A percentile compares a stretch with the other conserved stretches of the same genome.
Evolutionary conservation across 1,140 invertebrate genomes (phyloP).

Genomic region (Stratiolaelaps scimitus): DNA sequence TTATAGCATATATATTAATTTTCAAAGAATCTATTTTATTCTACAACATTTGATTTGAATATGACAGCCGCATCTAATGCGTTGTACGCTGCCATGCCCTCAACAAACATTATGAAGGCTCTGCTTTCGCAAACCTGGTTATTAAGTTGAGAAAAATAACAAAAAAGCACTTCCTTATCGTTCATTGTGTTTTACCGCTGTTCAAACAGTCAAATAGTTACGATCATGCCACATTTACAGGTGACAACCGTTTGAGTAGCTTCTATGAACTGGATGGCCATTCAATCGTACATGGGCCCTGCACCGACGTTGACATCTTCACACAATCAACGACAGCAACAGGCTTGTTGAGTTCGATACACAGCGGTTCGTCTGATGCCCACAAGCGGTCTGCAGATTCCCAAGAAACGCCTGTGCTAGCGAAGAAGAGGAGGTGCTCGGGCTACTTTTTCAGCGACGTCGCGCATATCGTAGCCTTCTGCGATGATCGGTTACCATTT

Average conservation of each 20-base stretch:
- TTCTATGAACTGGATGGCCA: slow-evolving; percentile 64
- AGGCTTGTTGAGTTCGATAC: not conserved
- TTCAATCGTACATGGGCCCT: slow-evolving; percentile 78
- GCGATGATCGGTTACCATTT: slow-evolving; percentile 74
- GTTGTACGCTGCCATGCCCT: no score
- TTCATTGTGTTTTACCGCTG: not conserved
- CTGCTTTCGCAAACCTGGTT: not conserved
- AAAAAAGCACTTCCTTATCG: not conserved
- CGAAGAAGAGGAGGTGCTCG: slow-evolving; percentile 56
- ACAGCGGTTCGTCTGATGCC: not conserved
- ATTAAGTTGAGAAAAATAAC: not conserved
- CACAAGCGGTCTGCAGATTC: not conserved
- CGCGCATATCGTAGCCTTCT: slow-evolving; percentile 81
- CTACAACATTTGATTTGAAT: no score
- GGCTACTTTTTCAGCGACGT: slow-evolving; percentile 86
- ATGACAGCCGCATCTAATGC: no score
- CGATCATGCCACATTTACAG: not conserved
- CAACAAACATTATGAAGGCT: no score
- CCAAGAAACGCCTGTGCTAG: slow-evolving; percentile 30
- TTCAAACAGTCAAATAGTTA: not conserved
- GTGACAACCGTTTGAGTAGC: slow-evolving; percentile 17
- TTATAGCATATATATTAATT: no score
- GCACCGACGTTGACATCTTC: slow-evolving; percentile 55
- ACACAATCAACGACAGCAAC: not conserved
- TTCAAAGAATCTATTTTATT: no score